Percentiles rank a stretch among this genome's conserved stretches.
Evolutionary conservation across 2,797 vertebrate genomes (phyloP).

Genomic region (Furcifer pardalis): DNA sequence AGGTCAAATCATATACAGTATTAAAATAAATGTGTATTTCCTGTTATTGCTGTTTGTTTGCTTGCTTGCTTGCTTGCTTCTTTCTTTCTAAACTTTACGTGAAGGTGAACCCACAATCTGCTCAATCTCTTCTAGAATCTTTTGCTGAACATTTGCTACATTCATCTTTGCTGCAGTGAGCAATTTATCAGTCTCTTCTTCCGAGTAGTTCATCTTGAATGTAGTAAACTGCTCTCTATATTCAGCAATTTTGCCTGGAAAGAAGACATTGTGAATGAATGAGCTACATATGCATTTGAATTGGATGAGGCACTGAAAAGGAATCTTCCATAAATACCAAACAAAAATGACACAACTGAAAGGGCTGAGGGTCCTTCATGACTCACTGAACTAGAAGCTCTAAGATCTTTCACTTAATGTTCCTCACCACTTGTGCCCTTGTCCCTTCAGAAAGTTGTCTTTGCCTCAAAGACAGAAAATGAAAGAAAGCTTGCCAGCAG

Average conservation of each 20-base stretch:
- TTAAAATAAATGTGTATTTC: too few species aligned
- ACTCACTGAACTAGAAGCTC: neutral
- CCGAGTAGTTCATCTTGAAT: neutral
- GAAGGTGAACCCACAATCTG: neutral
- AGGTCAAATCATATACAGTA: too few species aligned
- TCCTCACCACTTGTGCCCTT: too few species aligned
- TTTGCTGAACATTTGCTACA: conserved; percentile 18
- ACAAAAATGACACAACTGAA: neutral
- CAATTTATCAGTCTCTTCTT: conserved; percentile 10
- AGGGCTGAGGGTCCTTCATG: neutral
- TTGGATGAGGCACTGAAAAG: neutral
- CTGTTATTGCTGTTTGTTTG: too few species aligned
- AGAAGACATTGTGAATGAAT: neutral
- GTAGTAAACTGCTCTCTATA: conserved; percentile 21
- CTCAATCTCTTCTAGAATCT: conserved; percentile 21
- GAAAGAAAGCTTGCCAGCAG: neutral
- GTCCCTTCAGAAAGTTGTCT: neutral
- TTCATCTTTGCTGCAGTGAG: conserved; percentile 19
- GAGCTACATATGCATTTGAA: neutral
- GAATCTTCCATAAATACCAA: neutral
- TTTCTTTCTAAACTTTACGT: neutral
- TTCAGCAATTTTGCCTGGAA: conserved; percentile 21
- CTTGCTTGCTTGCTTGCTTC: too few species aligned
- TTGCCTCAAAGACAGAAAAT: neutral
- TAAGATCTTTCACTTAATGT: neutral